Percentiles rank a stretch among this genome's conserved stretches.
phyloP scores from a whole-genome alignment of 2,797 vertebrate genomes.

The Pelochelys cantorii region DNA sequence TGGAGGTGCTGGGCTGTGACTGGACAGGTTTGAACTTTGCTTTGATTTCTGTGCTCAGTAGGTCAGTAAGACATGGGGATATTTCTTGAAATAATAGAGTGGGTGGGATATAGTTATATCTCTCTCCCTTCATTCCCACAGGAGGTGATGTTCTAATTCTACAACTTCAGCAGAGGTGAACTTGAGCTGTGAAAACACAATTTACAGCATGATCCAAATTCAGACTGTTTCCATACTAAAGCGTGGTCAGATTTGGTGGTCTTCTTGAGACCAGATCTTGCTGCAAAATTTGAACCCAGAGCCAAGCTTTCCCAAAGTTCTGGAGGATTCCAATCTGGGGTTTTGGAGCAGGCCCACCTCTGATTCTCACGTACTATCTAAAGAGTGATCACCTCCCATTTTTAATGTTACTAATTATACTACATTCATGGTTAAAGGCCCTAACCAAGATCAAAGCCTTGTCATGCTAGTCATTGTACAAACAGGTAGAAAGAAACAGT shows the following conservation, averaged over 20 bases:
- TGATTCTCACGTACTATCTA: not conserved
- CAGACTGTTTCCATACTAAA: not conserved
- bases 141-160: fast-evolving
- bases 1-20: constrained; percentile 97
- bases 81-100: not conserved
- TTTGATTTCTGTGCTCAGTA: not conserved
- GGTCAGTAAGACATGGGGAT: not conserved
- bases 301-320: not conserved
- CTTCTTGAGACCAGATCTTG: not conserved
- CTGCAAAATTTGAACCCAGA: not conserved
- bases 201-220: not conserved
- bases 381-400: not conserved
- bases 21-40: constrained; percentile 89
- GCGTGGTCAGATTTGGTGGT: not conserved
- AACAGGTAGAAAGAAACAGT: not conserved
- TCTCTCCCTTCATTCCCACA: not conserved
- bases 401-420: not conserved
- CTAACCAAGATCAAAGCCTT: not conserved
- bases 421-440: not conserved
- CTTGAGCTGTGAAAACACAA: not conserved
- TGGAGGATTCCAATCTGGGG: not conserved
- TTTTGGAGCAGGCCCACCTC: not conserved
- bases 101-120: not conserved
- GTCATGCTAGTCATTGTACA: not conserved
- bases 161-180: not conserved